Evolutionary conservation across 1,140 invertebrate species (phyloP).

Genomic region (Diploscapter pachys): DNA sequence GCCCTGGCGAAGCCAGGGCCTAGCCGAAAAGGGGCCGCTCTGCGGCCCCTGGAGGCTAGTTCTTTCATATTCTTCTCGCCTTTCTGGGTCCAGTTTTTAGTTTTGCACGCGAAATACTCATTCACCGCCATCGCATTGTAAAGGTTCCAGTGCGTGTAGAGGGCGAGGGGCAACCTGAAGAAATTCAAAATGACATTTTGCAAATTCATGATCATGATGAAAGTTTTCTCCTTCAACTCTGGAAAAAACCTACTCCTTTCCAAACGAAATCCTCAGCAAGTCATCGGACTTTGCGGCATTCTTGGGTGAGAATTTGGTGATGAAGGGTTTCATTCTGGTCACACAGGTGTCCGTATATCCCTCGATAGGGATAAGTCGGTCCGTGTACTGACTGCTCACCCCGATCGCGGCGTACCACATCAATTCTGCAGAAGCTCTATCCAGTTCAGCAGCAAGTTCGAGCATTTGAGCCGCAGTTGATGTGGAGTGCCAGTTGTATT

Average conservation of each 20-base stretch:
- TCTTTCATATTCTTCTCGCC: neutral
- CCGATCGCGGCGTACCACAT: slow-evolving; percentile 23
- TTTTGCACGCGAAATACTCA: slow-evolving; percentile 27
- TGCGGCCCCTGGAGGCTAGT: neutral
- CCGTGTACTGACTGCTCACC: slow-evolving; percentile 15
- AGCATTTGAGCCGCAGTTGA: slow-evolving; percentile 6
- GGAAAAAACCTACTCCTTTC: slow-evolving; percentile 2
- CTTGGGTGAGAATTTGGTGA: slow-evolving; percentile 14
- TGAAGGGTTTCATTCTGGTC: slow-evolving; percentile 17
- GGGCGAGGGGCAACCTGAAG: slow-evolving; percentile 16
- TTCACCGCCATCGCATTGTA: slow-evolving; percentile 13
- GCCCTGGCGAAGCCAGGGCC: neutral
- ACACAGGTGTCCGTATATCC: slow-evolving; percentile 14
- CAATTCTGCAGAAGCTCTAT: slow-evolving; percentile 17
- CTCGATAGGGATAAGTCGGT: slow-evolving; percentile 23
- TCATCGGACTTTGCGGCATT: slow-evolving; percentile 24
- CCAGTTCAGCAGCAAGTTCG: slow-evolving; percentile 19
- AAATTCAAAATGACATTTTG: neutral
- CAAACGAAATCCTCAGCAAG: slow-evolving; percentile 19
- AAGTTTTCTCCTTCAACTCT: neutral
- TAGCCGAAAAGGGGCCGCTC: neutral
- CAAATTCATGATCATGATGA: neutral
- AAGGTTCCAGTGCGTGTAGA: slow-evolving; percentile 25
- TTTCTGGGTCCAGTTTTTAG: slow-evolving; percentile 9
- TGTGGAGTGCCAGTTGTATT: slow-evolving; percentile 19